phyloP scores from a whole-genome alignment of 1,140 invertebrate species.

The Agrypnia vestita region DNA sequence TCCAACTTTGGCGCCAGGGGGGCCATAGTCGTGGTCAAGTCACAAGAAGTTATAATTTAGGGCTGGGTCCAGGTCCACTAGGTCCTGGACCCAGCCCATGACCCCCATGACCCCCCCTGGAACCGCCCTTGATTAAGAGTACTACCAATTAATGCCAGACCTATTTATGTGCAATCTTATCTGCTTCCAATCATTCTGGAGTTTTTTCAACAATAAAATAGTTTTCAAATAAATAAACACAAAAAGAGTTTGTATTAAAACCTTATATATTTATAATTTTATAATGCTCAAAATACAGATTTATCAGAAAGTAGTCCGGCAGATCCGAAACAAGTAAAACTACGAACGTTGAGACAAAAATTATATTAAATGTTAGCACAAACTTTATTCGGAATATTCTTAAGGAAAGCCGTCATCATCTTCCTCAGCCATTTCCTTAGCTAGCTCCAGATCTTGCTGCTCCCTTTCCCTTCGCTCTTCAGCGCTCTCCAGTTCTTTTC shows the following conservation, averaged over 20 bases:
- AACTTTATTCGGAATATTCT: constrained; percentile 7
- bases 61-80: too few relatives aligned
- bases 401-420: constrained; percentile 92
- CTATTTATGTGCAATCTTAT: too few relatives aligned
- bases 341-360: constrained; percentile 16
- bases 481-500: constrained; percentile 97
- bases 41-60: too few relatives aligned
- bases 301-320: constrained; percentile 6
- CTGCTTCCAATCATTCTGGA: too few relatives aligned
- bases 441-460: constrained; percentile 97
- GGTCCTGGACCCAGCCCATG: too few relatives aligned
- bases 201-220: too few relatives aligned
- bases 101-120: too few relatives aligned
- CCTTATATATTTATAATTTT: constrained; percentile 14
- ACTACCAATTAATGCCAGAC: too few relatives aligned
- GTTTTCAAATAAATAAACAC: not conserved
- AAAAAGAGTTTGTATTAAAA: constrained; percentile 5
- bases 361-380: not conserved
- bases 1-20: too few relatives aligned
- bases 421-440: constrained; percentile 99
- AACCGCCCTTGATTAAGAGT: too few relatives aligned
- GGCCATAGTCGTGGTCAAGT: too few relatives aligned
- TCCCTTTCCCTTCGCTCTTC: constrained; percentile 96
- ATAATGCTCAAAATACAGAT: constrained; percentile 30
- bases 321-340: not conserved